Evolutionary conservation across 1,140 invertebrate genomes (phyloP).

Genomic region (Phocides pigmalion): DNA sequence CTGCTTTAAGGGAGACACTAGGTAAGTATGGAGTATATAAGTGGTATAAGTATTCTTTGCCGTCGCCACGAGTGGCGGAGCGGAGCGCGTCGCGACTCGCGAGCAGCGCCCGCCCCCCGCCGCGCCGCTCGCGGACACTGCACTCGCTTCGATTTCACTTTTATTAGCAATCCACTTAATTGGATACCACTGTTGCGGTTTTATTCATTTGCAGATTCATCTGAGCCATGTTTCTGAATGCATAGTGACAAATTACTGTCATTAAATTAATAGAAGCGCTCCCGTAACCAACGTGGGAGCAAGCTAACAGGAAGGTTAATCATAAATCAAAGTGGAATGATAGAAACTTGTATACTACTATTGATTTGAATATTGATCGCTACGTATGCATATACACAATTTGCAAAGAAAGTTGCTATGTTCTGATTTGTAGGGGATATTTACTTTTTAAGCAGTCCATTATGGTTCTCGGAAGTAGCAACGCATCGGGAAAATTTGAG

Average conservation of each 20-base stretch:
- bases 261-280: conserved; percentile 5
- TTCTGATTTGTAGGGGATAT: no score
- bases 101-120: conserved; percentile 38
- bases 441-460: no score
- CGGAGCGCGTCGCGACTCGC: conserved; percentile 37
- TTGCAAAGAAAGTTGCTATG: not conserved
- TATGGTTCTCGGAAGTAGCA: no score
- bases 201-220: conserved; percentile 78
- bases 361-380: not conserved
- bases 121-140: conserved; percentile 69
- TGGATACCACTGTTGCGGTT: conserved; percentile 79
- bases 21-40: not conserved
- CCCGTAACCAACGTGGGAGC: not conserved
- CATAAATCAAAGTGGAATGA: not conserved
- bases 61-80: conserved; percentile 30
- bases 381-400: not conserved
- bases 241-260: conserved; percentile 39
- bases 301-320: not conserved
- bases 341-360: not conserved
- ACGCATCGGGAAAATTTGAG: no score
- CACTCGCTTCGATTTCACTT: conserved; percentile 82
- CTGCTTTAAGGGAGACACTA: no score
- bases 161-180: conserved; percentile 83
- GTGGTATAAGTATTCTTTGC: not conserved
- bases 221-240: conserved; percentile 53